Evolutionary conservation across 2,113 vertebrate genomes (phyloP), one percentile per base, ranked within the genome.

Genomic region (Neomonachus schauinslandi): DNA sequence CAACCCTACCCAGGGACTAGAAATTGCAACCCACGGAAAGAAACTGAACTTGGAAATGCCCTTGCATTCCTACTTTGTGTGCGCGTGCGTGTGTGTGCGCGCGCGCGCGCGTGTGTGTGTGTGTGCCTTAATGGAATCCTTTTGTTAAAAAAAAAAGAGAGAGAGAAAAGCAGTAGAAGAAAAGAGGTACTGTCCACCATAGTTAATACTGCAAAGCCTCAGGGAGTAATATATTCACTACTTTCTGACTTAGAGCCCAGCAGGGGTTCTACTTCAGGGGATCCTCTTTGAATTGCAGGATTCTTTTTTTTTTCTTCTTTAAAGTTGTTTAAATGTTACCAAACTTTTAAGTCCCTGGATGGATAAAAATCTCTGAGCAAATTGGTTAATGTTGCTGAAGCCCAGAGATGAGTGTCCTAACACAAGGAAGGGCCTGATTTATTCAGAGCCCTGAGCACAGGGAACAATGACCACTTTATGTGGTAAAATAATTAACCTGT

Each of bases 401-500:
- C 26, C 12, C 12, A 36, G 77, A 4, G 6, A 71, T 39, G 42
- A 72, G 42, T 71, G 5, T 82, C 53, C 81, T 22, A n/a, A 8
- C 26, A 39, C 55, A 81, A 93, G 89, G 39, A 93, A 81, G 8
- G 71, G 22, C 13, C 26, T 28, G 49, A 67, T 84, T 55, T 93
- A 59, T 61, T 95, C 91, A 77, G n/a, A n/a, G 33, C 13, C 5
- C 28, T 18, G 21, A 57, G 13, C 33, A 13, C 13, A n/a, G 39
- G 63, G 21, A 92, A 80, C 39, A 91, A n/a, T 88, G 10, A 51
- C 19, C 7, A 28, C 65, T 93, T 71, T 91, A 31, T 46, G 80
- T 85, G 67, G 53, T 79, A 84, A 91, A 92, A 86, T 77, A 96
- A 97, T 88, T 65, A 77, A 91, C 55, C 88, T 46, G 46, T 36